Conservation (phyloP, 2,113 vertebrate species). For the Heloderma charlesbogerti region DNA sequence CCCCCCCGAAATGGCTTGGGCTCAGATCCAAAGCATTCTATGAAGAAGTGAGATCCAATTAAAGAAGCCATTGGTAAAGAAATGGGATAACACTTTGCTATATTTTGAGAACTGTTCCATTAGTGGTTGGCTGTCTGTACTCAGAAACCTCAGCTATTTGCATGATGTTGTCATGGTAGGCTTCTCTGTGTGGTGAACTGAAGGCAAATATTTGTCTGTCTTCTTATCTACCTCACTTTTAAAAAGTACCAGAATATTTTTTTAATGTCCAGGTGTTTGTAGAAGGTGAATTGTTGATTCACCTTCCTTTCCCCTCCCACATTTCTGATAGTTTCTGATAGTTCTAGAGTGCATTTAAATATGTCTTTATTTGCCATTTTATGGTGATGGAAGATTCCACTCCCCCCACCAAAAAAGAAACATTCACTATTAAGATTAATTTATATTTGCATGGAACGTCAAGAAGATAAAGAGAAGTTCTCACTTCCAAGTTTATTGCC, state of each 20-base stretch:
- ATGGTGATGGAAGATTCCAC: background rate
- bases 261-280: background rate
- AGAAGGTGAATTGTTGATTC: background rate
- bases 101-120: background rate
- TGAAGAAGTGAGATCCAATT: background rate
- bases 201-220: background rate
- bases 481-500: conserved; percentile 6
- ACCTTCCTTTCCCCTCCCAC: background rate
- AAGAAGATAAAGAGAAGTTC: background rate
- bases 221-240: no score
- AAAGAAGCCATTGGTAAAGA: background rate
- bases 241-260: background rate
- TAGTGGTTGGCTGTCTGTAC: background rate
- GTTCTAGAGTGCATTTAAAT: background rate
- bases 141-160: background rate
- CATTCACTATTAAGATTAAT: background rate
- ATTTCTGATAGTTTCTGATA: background rate
- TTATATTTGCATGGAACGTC: background rate
- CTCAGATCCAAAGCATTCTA: conserved; percentile 43
- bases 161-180: background rate
- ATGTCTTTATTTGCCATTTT: background rate
- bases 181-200: background rate
- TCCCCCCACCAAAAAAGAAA: background rate
- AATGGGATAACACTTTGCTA: background rate
- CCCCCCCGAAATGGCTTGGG: background rate